Conservation (phyloP, 2,797 vertebrate genomes). For the Acanthiza pusilla region DNA sequence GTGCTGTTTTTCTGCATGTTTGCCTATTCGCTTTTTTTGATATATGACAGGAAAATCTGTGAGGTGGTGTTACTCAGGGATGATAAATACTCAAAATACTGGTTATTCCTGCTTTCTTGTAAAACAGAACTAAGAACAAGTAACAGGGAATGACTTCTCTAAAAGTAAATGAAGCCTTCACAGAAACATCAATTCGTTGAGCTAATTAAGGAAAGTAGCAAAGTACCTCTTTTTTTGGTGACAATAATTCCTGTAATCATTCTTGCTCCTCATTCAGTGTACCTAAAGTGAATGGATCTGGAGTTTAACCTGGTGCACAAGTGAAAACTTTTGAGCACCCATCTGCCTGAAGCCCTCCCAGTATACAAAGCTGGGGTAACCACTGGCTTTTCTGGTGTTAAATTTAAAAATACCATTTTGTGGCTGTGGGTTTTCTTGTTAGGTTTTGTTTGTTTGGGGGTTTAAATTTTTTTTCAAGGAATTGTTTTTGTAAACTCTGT, state of each 20-base stretch:
- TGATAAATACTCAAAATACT: not conserved
- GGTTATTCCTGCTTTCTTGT: not conserved
- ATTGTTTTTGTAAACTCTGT: not conserved
- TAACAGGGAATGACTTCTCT: not conserved
- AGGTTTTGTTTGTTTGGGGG: not conserved
- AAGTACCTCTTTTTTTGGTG: not conserved
- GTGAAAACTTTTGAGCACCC: not conserved
- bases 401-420: not conserved
- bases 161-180: not conserved
- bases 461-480: not conserved
- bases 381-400: not conserved
- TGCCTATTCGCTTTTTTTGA: not conserved
- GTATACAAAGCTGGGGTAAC: not conserved
- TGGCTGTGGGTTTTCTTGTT: not conserved
- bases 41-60: not conserved
- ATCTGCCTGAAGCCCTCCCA: not conserved
- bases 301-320: not conserved
- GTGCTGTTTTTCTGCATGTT: not conserved
- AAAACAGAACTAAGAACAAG: not conserved
- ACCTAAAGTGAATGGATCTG: not conserved
- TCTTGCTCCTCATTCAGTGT: not conserved
- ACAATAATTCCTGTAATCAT: not conserved
- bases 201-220: not conserved
- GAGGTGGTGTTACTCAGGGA: not conserved
- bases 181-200: not conserved